Evolutionary conservation across 2,113 vertebrate species (phyloP).

Genomic region (Tylochromis polylepis): DNA sequence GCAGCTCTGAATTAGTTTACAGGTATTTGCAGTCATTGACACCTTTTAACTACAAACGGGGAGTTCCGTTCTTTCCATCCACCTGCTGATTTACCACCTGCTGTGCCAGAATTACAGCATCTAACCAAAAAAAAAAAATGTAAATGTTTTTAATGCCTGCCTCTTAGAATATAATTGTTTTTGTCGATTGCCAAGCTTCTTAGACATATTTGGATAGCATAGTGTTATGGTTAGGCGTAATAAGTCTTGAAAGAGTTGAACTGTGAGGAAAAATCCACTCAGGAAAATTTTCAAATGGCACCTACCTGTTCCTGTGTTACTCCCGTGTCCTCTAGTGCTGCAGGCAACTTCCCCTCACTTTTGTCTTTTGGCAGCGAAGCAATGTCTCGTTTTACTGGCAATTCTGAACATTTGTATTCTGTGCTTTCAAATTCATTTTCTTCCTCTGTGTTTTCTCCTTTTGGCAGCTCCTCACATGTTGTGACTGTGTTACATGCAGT

Average conservation of each 20-base stretch:
- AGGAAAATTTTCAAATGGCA: neutral
- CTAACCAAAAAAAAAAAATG: neutral
- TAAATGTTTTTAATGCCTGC: neutral
- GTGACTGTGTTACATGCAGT: neutral
- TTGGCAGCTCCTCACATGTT: neutral
- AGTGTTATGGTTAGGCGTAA: neutral
- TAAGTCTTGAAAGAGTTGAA: neutral
- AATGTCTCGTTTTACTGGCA: neutral
- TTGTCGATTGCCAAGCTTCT: neutral
- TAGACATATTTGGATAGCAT: neutral
- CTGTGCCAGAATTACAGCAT: neutral
- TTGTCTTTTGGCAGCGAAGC: neutral
- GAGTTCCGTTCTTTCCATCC: neutral
- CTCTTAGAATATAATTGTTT: neutral
- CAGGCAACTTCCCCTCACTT: neutral
- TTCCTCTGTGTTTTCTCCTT: neutral
- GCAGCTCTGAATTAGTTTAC: neutral
- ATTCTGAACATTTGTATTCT: neutral
- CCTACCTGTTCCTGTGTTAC: slow-evolving; percentile 21
- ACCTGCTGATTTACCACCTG: neutral
- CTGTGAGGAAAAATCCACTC: neutral
- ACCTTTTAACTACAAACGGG: neutral
- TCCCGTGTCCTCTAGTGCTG: neutral
- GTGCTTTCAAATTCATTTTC: neutral
- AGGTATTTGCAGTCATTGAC: neutral